These are phyloP conservation scores for Diceros bicornis DNA, from an alignment of 2,797 vertebrate species.

Conservation along the genomic window DNA sequence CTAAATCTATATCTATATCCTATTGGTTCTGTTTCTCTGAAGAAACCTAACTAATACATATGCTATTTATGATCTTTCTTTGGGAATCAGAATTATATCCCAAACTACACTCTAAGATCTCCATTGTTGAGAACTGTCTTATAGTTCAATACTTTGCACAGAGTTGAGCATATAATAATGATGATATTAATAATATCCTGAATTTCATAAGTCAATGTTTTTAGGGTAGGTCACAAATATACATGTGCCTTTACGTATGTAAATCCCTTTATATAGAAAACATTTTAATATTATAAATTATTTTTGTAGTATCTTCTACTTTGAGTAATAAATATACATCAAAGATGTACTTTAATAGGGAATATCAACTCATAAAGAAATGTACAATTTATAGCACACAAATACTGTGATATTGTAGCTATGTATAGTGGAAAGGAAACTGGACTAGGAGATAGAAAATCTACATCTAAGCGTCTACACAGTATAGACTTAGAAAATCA, in stretches of 20 bases:
- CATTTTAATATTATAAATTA: not conserved
- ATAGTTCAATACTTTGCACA: not conserved
- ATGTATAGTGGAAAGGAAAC: not conserved
- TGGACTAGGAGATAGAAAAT: not conserved
- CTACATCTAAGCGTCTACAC: not conserved
- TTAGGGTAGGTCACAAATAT: not conserved
- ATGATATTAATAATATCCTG: not conserved
- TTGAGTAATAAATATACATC: not conserved
- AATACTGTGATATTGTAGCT: not conserved
- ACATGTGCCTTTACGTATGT: not conserved
- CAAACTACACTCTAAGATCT: not conserved
- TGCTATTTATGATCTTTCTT: not conserved
- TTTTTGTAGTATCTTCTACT: not conserved
- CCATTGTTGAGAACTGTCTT: not conserved
- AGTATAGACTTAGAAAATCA: not conserved
- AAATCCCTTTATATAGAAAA: not conserved
- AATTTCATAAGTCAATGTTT: slow-evolving; percentile 16
- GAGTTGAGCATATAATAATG: not conserved
- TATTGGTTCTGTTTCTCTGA: not conserved
- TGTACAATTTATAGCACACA: not conserved
- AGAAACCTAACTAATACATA: not conserved
- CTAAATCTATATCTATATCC: not conserved
- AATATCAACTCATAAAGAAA: not conserved
- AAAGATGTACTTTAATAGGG: not conserved
- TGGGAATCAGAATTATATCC: not conserved